Evolutionary conservation across 2,113 vertebrate genomes (phyloP).

Genomic region (Ia io): DNA sequence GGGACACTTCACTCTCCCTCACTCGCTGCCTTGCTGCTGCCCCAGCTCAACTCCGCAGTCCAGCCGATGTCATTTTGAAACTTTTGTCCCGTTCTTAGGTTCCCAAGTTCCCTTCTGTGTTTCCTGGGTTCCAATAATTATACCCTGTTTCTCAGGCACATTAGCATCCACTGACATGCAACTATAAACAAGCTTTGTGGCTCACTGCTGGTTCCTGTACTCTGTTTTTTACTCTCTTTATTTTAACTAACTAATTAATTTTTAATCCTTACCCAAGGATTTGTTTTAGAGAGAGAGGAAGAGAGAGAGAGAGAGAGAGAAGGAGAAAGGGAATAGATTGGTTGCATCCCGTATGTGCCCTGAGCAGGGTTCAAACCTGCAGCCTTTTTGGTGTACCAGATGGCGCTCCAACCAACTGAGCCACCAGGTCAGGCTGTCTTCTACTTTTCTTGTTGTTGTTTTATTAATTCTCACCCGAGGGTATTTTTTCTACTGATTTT

Average conservation of each 20-base stretch:
- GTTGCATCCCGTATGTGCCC: too few species aligned
- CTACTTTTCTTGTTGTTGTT: background rate
- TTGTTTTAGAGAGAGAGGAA: too few species aligned
- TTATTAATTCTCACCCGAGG: too few species aligned
- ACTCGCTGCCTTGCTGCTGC: background rate
- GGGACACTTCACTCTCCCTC: background rate
- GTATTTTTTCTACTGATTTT: too few species aligned
- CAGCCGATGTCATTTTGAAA: background rate
- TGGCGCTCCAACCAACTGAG: background rate
- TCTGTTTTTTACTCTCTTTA: background rate
- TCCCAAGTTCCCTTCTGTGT: background rate
- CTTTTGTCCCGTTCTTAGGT: background rate
- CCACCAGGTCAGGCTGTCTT: background rate
- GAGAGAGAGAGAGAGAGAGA: too few species aligned
- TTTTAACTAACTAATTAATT: too few species aligned
- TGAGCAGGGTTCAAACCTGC: background rate
- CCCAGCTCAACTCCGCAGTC: background rate
- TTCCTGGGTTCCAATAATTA: background rate
- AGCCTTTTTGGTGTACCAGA: background rate
- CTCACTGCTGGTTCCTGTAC: rapidly evolving
- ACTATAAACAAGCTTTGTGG: too few species aligned
- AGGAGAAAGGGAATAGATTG: too few species aligned
- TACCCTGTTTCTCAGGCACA: rapidly evolving
- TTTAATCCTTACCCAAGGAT: too few species aligned
- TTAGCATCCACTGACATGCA: rapidly evolving